phyloP scores from a whole-genome alignment of 1,140 invertebrate species.

The Drosophila grimshawi region DNA sequence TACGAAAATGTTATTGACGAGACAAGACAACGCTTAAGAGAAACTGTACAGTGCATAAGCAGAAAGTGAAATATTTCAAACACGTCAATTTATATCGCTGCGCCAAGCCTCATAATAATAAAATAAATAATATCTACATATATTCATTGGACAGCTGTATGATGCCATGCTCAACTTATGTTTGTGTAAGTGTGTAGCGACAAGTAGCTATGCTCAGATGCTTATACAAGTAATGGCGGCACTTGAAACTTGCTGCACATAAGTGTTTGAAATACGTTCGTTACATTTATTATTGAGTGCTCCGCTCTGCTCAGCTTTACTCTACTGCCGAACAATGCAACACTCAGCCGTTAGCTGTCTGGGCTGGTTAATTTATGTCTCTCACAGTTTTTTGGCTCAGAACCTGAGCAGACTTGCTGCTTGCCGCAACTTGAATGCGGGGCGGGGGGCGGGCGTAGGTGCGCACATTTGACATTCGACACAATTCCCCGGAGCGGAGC shows the following conservation, averaged over 20 bases:
- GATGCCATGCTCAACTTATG: neutral
- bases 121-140: too few species aligned
- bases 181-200: neutral
- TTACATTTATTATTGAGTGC: constrained; percentile 82
- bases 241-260: constrained; percentile 71
- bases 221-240: constrained; percentile 45
- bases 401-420: constrained; percentile 3
- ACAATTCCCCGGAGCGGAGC: constrained; percentile 61
- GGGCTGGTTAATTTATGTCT: constrained; percentile 22
- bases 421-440: constrained; percentile 68
- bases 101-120: too few species aligned
- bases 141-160: neutral
- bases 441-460: neutral
- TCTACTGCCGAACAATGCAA: constrained; percentile 62
- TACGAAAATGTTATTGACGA: too few species aligned
- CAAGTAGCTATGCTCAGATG: constrained; percentile 21
- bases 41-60: too few species aligned
- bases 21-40: too few species aligned
- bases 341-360: constrained; percentile 16
- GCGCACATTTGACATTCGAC: constrained; percentile 52
- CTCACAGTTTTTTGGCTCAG: constrained; percentile 35
- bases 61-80: too few species aligned
- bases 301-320: constrained; percentile 53
- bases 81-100: too few species aligned
- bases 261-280: constrained; percentile 80